These are phyloP conservation scores for Australoheros scitulus DNA, from an alignment of 2,113 vertebrate species.

Conservation along the genomic window DNA sequence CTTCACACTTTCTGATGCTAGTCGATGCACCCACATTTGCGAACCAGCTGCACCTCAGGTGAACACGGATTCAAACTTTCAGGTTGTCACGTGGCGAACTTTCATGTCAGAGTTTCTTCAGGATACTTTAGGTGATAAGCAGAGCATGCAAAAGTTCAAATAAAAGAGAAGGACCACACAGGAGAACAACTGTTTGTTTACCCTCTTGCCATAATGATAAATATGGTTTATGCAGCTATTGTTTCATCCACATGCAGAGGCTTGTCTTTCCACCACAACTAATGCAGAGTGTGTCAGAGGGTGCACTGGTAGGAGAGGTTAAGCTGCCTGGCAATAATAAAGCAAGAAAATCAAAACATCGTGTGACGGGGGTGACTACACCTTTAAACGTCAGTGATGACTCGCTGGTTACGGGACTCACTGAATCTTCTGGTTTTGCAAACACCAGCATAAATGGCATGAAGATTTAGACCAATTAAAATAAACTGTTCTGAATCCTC, in stretches of 20 bases:
- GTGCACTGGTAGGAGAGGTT: slow-evolving; percentile 6
- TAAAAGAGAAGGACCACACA: neutral
- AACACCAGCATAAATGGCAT: neutral
- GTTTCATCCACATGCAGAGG: slow-evolving; percentile 43
- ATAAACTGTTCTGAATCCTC: neutral
- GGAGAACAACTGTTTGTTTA: slow-evolving; percentile 12
- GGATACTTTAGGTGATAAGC: neutral
- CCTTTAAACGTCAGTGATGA: slow-evolving; percentile 20
- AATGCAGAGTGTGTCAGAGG: neutral
- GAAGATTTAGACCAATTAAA: neutral
- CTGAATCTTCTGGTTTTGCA: neutral
- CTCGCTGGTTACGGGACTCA: neutral
- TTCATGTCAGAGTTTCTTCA: neutral
- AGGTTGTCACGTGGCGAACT: neutral
- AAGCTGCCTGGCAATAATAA: slow-evolving; percentile 4
- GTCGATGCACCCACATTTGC: neutral
- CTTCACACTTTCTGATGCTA: neutral
- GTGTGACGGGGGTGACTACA: slow-evolving; percentile 6
- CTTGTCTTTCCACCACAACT: slow-evolving; percentile 31
- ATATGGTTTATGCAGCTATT: slow-evolving; percentile 25
- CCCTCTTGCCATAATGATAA: slow-evolving; percentile 47
- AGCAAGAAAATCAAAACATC: neutral
- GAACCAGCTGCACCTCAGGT: neutral
- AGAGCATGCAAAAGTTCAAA: neutral
- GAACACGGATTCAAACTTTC: neutral